These are phyloP conservation scores for Zygaena filipendulae DNA, from an alignment of 2,888 invertebrate genomes.

Conservation along the genomic window DNA sequence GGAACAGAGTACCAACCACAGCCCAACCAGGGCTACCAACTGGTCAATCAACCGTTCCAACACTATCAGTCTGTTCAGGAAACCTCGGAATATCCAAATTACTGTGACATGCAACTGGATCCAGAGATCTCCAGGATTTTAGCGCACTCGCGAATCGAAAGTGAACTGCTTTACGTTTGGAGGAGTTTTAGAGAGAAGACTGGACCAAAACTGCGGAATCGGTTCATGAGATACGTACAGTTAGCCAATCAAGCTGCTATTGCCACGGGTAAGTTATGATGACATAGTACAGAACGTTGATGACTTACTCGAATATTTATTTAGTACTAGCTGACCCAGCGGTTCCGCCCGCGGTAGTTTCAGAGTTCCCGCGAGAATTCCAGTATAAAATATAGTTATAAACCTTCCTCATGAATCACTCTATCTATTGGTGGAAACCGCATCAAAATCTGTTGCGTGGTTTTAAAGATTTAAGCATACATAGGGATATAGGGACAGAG, in stretches of 20 bases:
- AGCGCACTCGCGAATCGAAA: conserved; percentile 78
- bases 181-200: conserved; percentile 82
- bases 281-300: neutral
- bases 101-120: conserved; percentile 71
- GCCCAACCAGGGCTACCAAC: conserved; percentile 36
- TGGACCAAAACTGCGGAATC: conserved; percentile 78
- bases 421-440: too few relatives aligned
- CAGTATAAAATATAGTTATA: too few relatives aligned
- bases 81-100: conserved; percentile 34
- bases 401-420: too few relatives aligned
- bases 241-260: conserved; percentile 83
- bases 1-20: conserved; percentile 25
- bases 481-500: too few relatives aligned
- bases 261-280: conserved; percentile 71
- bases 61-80: conserved; percentile 21
- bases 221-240: conserved; percentile 82
- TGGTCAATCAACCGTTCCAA: conserved; percentile 35
- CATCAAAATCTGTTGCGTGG: too few relatives aligned
- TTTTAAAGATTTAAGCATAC: too few relatives aligned
- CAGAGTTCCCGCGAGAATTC: too few relatives aligned
- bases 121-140: conserved; percentile 74
- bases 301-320: too few relatives aligned
- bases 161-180: conserved; percentile 83
- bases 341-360: too few relatives aligned
- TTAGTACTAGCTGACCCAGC: too few relatives aligned